Evolutionary conservation across 2,888 invertebrate species (phyloP), one percentile per base, ranked within the genome.

Genomic region (Nomada ruficornis): DNA sequence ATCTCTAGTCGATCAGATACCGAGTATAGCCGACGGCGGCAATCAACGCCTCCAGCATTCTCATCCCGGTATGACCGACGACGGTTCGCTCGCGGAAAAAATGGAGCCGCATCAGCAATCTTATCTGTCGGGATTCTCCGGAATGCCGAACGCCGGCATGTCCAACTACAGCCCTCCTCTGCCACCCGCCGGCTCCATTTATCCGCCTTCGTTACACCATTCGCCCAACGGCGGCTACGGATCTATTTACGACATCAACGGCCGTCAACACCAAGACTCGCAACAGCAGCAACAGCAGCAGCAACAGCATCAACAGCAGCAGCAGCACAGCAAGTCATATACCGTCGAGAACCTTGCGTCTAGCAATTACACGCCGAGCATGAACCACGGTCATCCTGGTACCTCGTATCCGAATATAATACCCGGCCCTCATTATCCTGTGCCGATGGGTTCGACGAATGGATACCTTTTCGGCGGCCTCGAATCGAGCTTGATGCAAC

Each of bases 1-100:
- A 94, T 98, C 98, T 59, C 95, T 98, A 65, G 98, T 98, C 85
- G 98, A 98, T 94, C 98, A 98, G 95, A 98, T 98, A 94, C 98
- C 98, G 69, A 97, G 97, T 90, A 97, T 98, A 94, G 96, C 97
- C 75, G 97, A 98, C 90, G 96, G 96, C 11, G 93, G 93, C 0
- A 91, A 86, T 29, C 93, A 93, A 57, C 90, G 94, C 3, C 85
- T 93, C 0, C 92, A 92, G 18, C 93, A 93, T 47, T 71, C 89
- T n/a, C 91, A 91, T 62, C 86, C 90, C 0, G 90, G 89, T 0
- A 90, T 93, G 84, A 73, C 85, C 59, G 93, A 93, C 64, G 93
- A 93, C 9, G 80, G 80, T 18, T 86, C 90, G 0, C 85, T 93
- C 26, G 90, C 89, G 7, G 93, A 93, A 13, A 91, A 93, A 78